Evolutionary conservation across 2,888 invertebrate species (phyloP), one percentile per base, ranked within the genome.

Genomic region (Pristionchus maxplancki): DNA sequence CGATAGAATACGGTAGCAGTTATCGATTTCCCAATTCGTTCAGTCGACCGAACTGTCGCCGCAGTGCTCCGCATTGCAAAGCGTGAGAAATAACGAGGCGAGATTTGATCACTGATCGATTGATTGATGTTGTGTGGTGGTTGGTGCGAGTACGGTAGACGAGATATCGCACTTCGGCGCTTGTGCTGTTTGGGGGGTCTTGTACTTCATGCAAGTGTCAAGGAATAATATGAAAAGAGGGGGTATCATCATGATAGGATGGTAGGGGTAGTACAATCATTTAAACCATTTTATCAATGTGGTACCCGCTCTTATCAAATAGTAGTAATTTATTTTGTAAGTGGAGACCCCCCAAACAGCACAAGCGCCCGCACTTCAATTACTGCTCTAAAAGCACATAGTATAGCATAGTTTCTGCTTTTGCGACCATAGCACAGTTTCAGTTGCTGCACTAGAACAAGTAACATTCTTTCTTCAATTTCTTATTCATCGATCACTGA

Each of bases 1-100:
- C 13, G 8, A 44, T 50, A 50, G 53, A 17, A 53, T 53, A 53
- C 50, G 28, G 53, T 53, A 37, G 83, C 53, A 4, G 34, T 58
- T 40, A 50, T 83, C 58, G 58, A 83, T 83, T 81, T 74, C 11
- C 17, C 34, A 31, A 4, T 13, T 3, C 31, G 78, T 78, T 78
- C 44, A 78, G 78, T 78, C 78, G 34, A 78, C 78, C 34, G 78
- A 78, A 44, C 78, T 78, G 6, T 78, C 78, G 40, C 48, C 78
- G 8, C n/a, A 44, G 20, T 78, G 78, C 78, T 8, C 48, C 11
- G 78, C 44, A 78, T 44, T 78, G 44, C 78, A 78, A 78, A 78
- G 44, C 78, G 78, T 78, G 44, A 71, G 71, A 8, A 37, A 37
- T 71, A 4, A 2, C 34, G 13, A 71, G 28, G 13, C 64, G 64